phyloP scores from a whole-genome alignment of 2,888 invertebrate genomes.

The Brenthis ino region DNA sequence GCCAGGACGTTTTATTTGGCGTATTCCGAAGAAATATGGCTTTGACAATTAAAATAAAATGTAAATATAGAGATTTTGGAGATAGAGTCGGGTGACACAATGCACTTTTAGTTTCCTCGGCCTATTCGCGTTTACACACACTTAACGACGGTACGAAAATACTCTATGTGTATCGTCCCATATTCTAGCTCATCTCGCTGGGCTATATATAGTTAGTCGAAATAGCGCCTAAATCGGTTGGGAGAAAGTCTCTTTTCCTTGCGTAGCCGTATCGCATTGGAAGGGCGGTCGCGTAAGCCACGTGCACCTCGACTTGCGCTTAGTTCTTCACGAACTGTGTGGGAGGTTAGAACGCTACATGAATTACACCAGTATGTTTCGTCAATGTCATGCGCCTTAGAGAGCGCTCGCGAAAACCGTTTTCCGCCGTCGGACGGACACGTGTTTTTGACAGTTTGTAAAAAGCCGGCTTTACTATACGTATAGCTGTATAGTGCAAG shows the following conservation, averaged over 20 bases:
- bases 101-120: slow-evolving; percentile 68
- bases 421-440: slow-evolving; percentile 59
- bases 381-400: slow-evolving; percentile 72
- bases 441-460: slow-evolving; percentile 75
- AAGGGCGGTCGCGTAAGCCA: slow-evolving; percentile 79
- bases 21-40: not conserved
- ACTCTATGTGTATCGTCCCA: slow-evolving; percentile 69
- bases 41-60: not conserved
- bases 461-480: slow-evolving; percentile 53
- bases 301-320: slow-evolving; percentile 79
- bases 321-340: slow-evolving; percentile 81
- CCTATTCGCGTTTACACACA: slow-evolving; percentile 63
- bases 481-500: slow-evolving; percentile 34
- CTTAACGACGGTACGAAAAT: slow-evolving; percentile 72
- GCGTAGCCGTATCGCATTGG: slow-evolving; percentile 65
- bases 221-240: slow-evolving; percentile 63
- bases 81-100: slow-evolving; percentile 51
- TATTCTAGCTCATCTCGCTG: slow-evolving; percentile 72
- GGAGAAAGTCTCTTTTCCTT: slow-evolving; percentile 75
- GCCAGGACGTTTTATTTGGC: slow-evolving; percentile 38
- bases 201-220: slow-evolving; percentile 53
- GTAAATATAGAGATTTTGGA: slow-evolving; percentile 12
- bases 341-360: slow-evolving; percentile 80
- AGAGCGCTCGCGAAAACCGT: slow-evolving; percentile 65
- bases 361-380: slow-evolving; percentile 62